A percentile compares a stretch with the other conserved stretches of the same genome.
Evolutionary conservation across 2,113 vertebrate species (phyloP).

Genomic region (Pollimyrus isidori): DNA sequence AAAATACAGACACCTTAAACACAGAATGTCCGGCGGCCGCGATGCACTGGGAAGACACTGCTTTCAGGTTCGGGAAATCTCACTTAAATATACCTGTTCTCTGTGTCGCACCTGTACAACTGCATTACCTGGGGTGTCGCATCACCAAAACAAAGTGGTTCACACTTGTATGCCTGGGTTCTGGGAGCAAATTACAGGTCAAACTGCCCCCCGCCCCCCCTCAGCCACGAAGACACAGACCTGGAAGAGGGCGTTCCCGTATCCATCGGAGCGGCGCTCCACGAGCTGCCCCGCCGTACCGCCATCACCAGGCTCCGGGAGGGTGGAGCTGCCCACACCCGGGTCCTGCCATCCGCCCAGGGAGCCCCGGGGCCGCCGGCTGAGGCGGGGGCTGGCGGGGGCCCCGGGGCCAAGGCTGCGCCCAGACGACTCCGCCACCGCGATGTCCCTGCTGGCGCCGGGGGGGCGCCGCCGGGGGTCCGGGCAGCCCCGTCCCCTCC

Average conservation of each 20-base stretch:
- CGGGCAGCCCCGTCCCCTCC: conserved; percentile 59
- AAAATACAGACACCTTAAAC: not conserved
- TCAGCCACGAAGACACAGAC: conserved; percentile 52
- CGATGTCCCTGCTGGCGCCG: conserved; percentile 44
- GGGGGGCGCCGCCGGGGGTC: conserved; percentile 61
- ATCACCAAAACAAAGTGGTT: not conserved
- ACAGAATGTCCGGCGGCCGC: not conserved
- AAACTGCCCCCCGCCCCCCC: conserved; percentile 20
- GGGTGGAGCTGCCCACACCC: conserved; percentile 57
- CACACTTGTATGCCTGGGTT: not conserved
- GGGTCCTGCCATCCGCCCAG: conserved; percentile 41
- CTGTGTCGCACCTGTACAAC: not conserved
- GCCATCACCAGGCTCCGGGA: conserved; percentile 69
- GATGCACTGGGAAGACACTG: not conserved
- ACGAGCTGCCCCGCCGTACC: conserved; percentile 40
- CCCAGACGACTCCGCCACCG: conserved; percentile 44
- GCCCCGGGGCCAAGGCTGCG: conserved; percentile 53
- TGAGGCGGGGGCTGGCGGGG: conserved; percentile 56
- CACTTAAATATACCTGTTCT: not conserved
- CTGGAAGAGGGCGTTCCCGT: conserved; percentile 54
- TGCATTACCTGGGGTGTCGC: not conserved
- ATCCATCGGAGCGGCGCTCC: conserved; percentile 45
- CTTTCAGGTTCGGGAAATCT: not conserved
- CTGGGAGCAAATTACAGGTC: not conserved
- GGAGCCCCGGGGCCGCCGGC: conserved; percentile 57